Evolutionary conservation across 2,797 vertebrate species (phyloP).

Genomic region (Oreochromis mossambicus): DNA sequence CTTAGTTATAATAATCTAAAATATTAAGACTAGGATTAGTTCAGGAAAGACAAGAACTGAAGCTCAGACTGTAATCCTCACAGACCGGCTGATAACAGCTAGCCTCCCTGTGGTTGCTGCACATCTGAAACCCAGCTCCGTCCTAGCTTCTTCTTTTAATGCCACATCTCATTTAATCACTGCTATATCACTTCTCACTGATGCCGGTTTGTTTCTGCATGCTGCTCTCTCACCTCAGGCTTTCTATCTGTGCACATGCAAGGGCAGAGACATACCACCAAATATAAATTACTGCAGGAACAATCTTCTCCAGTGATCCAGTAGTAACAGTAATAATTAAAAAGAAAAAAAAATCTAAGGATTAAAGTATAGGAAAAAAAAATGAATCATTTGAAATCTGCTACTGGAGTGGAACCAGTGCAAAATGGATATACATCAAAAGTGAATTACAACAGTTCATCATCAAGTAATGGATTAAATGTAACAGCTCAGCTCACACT

Average conservation of each 20-base stretch:
- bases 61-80: background rate
- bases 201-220: background rate
- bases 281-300: background rate
- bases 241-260: background rate
- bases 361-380: background rate
- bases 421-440: background rate
- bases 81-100: fast-evolving
- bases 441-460: background rate
- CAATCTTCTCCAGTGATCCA: background rate
- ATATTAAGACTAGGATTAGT: background rate
- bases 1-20: background rate
- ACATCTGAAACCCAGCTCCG: background rate
- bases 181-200: background rate
- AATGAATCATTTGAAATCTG: background rate
- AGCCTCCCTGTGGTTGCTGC: fast-evolving
- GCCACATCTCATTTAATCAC: background rate
- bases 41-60: background rate
- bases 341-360: background rate
- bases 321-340: background rate
- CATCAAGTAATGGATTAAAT: background rate
- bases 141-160: background rate
- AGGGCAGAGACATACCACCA: background rate
- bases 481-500: background rate
- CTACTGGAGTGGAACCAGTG: background rate
- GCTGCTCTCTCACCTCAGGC: background rate